These are phyloP conservation scores for Hermaeophaga mercurialis DNA, from an alignment of 2,888 invertebrate species.

Conservation along the genomic window DNA sequence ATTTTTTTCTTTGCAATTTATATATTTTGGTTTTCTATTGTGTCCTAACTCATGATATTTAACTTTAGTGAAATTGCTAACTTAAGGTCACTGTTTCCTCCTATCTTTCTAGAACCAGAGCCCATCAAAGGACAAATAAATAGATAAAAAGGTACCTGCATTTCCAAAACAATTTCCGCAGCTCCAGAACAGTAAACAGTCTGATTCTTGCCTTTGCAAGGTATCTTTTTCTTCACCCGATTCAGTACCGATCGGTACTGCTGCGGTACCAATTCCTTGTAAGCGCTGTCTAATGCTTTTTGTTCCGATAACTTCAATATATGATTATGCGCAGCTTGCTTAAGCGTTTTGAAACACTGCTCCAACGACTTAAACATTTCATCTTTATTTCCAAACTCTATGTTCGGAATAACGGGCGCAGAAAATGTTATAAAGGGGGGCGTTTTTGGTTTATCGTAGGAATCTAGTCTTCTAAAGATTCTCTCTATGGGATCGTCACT, in stretches of 20 bases:
- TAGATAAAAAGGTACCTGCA: too few species aligned
- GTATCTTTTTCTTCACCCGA: conserved; percentile 60
- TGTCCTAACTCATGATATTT: too few species aligned
- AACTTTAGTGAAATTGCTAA: too few species aligned
- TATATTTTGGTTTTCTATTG: too few species aligned
- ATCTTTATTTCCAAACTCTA: conserved; percentile 48
- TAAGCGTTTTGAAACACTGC: conserved; percentile 55
- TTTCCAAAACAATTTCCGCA: conserved; percentile 60
- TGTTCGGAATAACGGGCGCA: conserved; percentile 53
- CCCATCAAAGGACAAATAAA: too few species aligned
- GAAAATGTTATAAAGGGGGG: conserved; percentile 62
- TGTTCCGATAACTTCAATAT: conserved; percentile 67
- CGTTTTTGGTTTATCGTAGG: conserved; percentile 66
- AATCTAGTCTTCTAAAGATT: conserved; percentile 64
- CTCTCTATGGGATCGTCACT: conserved; percentile 61
- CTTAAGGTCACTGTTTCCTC: too few species aligned
- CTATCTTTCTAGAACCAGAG: too few species aligned
- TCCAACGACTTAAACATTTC: conserved; percentile 51
- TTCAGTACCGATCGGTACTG: conserved; percentile 59
- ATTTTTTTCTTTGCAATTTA: too few species aligned
- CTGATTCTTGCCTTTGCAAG: conserved; percentile 61
- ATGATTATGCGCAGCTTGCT: conserved; percentile 61
- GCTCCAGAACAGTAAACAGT: conserved; percentile 66
- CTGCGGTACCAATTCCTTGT: conserved; percentile 65
- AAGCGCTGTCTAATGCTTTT: conserved; percentile 69